phyloP scores from a whole-genome alignment of 2,888 invertebrate genomes.

The Disparrhopalites patrizii region DNA sequence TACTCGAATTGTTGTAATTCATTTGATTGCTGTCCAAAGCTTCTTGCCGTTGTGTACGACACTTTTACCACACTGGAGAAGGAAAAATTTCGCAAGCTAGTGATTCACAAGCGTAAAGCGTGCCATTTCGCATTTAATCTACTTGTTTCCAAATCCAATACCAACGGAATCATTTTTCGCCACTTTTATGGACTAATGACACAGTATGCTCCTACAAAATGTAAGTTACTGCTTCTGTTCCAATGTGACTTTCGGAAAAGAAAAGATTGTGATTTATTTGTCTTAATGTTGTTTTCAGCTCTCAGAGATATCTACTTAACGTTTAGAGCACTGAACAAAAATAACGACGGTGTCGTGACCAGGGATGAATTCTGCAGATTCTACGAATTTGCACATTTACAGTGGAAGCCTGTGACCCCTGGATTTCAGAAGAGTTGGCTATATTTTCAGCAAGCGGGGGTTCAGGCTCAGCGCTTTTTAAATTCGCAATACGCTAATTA shows the following conservation, averaged over 20 bases:
- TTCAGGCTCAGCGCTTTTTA: constrained; percentile 40
- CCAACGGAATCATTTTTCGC: constrained; percentile 60
- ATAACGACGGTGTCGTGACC: constrained; percentile 63
- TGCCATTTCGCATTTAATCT: constrained; percentile 76
- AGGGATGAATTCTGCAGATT: constrained; percentile 69
- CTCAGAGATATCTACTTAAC: constrained; percentile 70
- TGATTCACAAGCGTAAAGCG: constrained; percentile 75
- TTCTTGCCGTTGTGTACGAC: constrained; percentile 86
- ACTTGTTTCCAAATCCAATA: constrained; percentile 71
- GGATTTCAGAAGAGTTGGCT: constrained; percentile 42
- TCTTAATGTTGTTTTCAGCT: constrained; percentile 53
- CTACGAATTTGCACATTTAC: constrained; percentile 67
- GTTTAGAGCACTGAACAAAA: constrained; percentile 72
- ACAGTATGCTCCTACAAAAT: constrained; percentile 69
- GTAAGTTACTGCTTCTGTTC: no score
- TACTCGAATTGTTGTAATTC: background rate
- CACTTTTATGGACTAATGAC: constrained; percentile 78
- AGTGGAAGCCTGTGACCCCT: constrained; percentile 60
- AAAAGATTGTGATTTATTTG: background rate
- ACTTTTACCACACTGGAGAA: constrained; percentile 81
- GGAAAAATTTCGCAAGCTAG: constrained; percentile 75
- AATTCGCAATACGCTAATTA: constrained; percentile 41
- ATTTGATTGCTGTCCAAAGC: no score
- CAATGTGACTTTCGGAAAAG: background rate
- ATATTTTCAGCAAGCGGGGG: constrained; percentile 36